These are phyloP conservation scores for Stichopus chloronotus DNA, from an alignment of 35 echinoderm and acorn worm genomes.

Conservation along the genomic window DNA sequence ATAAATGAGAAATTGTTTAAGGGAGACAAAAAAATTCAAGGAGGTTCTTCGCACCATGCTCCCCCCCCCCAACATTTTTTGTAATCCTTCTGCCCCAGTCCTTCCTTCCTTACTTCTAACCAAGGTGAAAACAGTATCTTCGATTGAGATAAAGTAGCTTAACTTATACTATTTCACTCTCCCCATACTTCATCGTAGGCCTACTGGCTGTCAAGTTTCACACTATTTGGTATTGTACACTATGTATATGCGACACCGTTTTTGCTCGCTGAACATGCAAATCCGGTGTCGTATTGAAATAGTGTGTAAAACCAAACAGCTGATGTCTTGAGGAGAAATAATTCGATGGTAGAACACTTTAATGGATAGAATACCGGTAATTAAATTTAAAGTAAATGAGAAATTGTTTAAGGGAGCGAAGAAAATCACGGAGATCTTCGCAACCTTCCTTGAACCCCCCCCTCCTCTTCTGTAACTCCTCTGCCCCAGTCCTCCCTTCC, in stretches of 20 bases:
- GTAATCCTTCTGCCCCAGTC: too few relatives aligned
- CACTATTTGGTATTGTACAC: neutral
- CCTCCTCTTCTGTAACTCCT: neutral
- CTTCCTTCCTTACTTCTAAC: neutral
- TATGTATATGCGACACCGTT: neutral
- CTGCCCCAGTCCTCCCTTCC: neutral
- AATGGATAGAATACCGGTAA: neutral
- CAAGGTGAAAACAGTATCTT: too few relatives aligned
- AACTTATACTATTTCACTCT: neutral
- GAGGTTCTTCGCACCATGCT: neutral
- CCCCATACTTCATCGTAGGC: neutral
- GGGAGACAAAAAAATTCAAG: neutral
- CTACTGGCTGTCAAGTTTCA: neutral
- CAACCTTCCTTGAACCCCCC: neutral
- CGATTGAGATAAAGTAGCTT: neutral
- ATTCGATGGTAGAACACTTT: too few relatives aligned
- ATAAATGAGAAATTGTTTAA: neutral
- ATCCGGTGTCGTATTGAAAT: too few relatives aligned
- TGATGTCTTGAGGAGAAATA: too few relatives aligned
- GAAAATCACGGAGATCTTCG: neutral
- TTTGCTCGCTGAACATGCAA: neutral
- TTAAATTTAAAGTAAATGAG: neutral
- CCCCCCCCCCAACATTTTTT: neutral
- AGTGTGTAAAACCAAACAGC: too few relatives aligned
- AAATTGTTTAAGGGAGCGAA: too few relatives aligned